Evolutionary conservation across 2,797 vertebrate genomes (phyloP), one percentile per base, ranked within the genome.

Genomic region (Meda fulgida): DNA sequence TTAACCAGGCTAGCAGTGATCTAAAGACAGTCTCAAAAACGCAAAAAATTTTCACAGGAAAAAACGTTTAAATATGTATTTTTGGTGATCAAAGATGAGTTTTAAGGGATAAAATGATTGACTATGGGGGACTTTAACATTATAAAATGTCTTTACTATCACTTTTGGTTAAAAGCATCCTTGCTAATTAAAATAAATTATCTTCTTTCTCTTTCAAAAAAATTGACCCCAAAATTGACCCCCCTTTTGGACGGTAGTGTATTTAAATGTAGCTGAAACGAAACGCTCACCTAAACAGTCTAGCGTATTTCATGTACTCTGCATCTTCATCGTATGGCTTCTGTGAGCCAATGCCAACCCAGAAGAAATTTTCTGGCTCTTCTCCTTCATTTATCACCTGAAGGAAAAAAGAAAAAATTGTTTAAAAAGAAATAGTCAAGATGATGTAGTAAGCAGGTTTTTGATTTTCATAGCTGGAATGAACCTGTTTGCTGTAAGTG

Each of bases 351-450:
- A 99, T 97, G 84, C 98, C 98, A 3, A 99, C 98, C 98, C 98
- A 99, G 94, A 99, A 99, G 93, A 99, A 99, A 93, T 99, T 99
- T 91, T 99, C 98, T 0, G 98, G 98, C 91, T 99, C 98, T 88
- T 99, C 98, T 0, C 98, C 98, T 89, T 99, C 98, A 0, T 98
- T 98, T 86, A 99, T 99, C 6, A 99, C 98, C 98, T 99, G 53
- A 40, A 58, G 1, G 16, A 16, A 55, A 4, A 79, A 23, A 18
- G 16, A 76, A 29, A 63, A 48, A 1, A 31, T 1, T 66, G 78
- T 71, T 48, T 1, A 58, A 5, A n/a, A 19, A 72, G 8, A 43
- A 4, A 16, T 1, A 16, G 7, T 19, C 1, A 29, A 11, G 1
- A 43, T 31, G 1, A 19, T 78, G 4, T 40, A 60, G 7, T 23